phyloP scores from a whole-genome alignment of 2,797 vertebrate species.

The Decapterus maruadsi region DNA sequence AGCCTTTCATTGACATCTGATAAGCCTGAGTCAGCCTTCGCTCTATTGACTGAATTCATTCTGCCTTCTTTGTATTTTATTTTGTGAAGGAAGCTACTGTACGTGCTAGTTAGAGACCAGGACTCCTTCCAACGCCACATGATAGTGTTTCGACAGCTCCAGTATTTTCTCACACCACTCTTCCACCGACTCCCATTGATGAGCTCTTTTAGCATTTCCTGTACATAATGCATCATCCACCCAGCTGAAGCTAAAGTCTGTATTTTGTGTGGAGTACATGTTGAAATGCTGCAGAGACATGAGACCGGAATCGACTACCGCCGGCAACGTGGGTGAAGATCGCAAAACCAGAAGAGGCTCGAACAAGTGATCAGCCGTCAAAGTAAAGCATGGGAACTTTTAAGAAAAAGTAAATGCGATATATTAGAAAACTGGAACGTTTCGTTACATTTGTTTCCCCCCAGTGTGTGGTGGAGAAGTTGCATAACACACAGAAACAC shows the following conservation, averaged over 20 bases:
- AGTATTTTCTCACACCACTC: slow-evolving; percentile 31
- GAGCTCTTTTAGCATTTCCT: slow-evolving; percentile 44
- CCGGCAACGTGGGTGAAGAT: slow-evolving; percentile 22
- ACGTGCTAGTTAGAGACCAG: slow-evolving; percentile 4
- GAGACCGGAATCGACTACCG: slow-evolving; percentile 27
- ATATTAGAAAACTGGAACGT: slow-evolving; percentile 33
- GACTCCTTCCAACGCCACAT: slow-evolving; percentile 27
- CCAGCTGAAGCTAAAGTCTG: slow-evolving; percentile 77
- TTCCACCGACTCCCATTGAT: slow-evolving; percentile 5
- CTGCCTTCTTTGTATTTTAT: slow-evolving; percentile 42
- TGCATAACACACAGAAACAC: slow-evolving; percentile 28
- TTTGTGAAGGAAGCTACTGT: slow-evolving; percentile 1
- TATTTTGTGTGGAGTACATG: slow-evolving; percentile 60
- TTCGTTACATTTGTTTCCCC: not conserved
- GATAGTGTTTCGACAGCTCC: slow-evolving; percentile 21
- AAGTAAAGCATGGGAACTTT: slow-evolving; percentile 39
- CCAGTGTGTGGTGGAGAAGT: slow-evolving; percentile 20
- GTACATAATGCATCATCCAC: slow-evolving; percentile 56
- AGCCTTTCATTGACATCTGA: slow-evolving; percentile 44
- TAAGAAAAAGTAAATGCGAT: slow-evolving; percentile 19
- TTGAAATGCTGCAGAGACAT: slow-evolving; percentile 45
- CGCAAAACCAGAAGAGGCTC: slow-evolving; percentile 24
- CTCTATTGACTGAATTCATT: slow-evolving; percentile 40
- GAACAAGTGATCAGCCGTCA: slow-evolving; percentile 28
- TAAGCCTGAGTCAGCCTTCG: slow-evolving; percentile 38